A percentile compares a stretch with the other conserved stretches of the same genome.
Conservation (phyloP, 2,113 vertebrate species). For the Strigops habroptila region DNA sequence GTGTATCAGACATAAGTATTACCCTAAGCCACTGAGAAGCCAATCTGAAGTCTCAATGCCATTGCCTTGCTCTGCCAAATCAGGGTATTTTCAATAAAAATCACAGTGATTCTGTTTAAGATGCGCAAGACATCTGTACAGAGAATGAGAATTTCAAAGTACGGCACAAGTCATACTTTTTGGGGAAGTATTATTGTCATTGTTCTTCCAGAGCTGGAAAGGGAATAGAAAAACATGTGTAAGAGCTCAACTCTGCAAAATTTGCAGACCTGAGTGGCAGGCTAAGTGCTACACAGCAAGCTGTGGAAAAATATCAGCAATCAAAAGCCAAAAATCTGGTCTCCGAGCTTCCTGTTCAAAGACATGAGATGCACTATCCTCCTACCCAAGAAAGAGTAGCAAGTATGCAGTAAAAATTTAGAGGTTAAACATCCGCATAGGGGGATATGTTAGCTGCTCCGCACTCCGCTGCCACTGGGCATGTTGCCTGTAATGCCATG, state of each 20-base stretch:
- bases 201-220: slow-evolving; percentile 18
- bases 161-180: background rate
- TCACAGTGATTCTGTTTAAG: background rate
- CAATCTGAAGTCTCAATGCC: background rate
- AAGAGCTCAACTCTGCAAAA: slow-evolving; percentile 5
- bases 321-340: slow-evolving; percentile 3
- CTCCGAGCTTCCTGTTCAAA: background rate
- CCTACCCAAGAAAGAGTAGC: background rate
- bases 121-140: background rate
- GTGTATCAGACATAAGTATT: fast-evolving
- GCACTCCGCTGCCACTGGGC: background rate
- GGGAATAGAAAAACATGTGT: background rate
- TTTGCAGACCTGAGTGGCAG: background rate
- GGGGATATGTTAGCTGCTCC: background rate
- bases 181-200: background rate
- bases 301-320: background rate
- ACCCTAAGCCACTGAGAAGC: background rate
- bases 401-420: background rate
- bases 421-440: background rate
- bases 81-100: background rate
- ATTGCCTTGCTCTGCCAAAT: background rate
- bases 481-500: background rate
- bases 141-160: background rate
- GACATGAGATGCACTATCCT: fast-evolving
- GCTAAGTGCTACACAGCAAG: background rate